These are phyloP conservation scores for Campylomormyrus tamandua DNA, from an alignment of 2,113 vertebrate genomes.

Conservation along the genomic window DNA sequence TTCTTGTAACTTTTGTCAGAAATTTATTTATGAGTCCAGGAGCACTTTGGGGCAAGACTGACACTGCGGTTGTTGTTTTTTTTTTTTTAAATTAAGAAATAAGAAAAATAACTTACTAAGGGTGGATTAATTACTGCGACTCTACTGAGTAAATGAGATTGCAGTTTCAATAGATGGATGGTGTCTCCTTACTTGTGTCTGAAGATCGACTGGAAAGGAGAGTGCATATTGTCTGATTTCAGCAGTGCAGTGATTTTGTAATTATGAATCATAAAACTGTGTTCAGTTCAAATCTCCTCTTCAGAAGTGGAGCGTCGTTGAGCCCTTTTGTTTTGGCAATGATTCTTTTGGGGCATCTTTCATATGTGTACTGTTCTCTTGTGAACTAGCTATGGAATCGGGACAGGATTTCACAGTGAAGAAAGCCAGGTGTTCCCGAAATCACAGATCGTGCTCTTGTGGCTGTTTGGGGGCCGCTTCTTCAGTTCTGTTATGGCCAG, in stretches of 20 bases:
- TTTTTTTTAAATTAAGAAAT: background rate
- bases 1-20: slow-evolving; percentile 7
- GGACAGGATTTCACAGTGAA: background rate
- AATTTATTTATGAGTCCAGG: slow-evolving; percentile 26
- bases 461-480: background rate
- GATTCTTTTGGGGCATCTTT: background rate
- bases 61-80: background rate
- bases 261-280: background rate
- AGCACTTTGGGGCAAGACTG: background rate
- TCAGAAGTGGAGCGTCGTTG: background rate
- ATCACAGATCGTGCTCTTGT: background rate
- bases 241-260: background rate
- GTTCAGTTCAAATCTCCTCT: background rate
- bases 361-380: background rate
- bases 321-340: background rate
- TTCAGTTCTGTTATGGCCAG: background rate
- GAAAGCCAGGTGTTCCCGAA: background rate
- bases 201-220: background rate
- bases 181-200: background rate
- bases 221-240: background rate
- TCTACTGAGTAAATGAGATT: background rate
- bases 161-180: background rate
- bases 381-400: background rate
- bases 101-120: background rate
- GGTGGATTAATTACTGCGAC: background rate